phyloP scores from a whole-genome alignment of 2,888 invertebrate genomes.

The Aporophyla lueneburgensis region DNA sequence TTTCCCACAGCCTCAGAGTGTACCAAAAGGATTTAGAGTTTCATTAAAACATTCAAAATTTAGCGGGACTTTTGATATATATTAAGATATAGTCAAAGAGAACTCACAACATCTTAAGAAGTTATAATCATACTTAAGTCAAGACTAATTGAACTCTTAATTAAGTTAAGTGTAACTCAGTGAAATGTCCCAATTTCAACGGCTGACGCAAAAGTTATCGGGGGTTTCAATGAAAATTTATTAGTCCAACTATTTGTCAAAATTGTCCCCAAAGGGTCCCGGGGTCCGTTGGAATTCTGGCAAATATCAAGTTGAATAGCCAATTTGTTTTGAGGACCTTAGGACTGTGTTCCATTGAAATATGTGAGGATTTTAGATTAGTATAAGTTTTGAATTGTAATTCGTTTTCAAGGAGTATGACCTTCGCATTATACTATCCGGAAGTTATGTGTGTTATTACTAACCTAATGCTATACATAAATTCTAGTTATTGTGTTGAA shows the following conservation, averaged over 20 bases:
- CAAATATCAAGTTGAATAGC: slow-evolving; percentile 84
- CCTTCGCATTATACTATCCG: slow-evolving; percentile 40
- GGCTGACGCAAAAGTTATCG: slow-evolving; percentile 85
- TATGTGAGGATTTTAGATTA: slow-evolving; percentile 73
- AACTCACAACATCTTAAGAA: slow-evolving; percentile 81
- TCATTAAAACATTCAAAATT: slow-evolving; percentile 70
- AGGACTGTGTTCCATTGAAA: slow-evolving; percentile 67
- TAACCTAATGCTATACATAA: slow-evolving; percentile 47
- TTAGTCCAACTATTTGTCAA: slow-evolving; percentile 90
- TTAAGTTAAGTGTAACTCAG: slow-evolving; percentile 86
- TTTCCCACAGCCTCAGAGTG: slow-evolving; percentile 56
- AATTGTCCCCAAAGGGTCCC: slow-evolving; percentile 84
- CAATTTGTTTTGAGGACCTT: slow-evolving; percentile 83
- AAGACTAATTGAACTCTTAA: slow-evolving; percentile 88
- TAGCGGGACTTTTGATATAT: slow-evolving; percentile 67
- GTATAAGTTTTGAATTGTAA: slow-evolving; percentile 57
- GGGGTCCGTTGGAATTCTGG: slow-evolving; percentile 79
- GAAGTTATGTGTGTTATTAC: slow-evolving; percentile 46
- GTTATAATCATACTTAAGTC: slow-evolving; percentile 86
- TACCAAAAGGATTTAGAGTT: slow-evolving; percentile 66
- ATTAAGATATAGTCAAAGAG: slow-evolving; percentile 73
- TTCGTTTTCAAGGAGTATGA: slow-evolving; percentile 52
- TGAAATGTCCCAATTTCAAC: slow-evolving; percentile 85
- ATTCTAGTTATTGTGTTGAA: slow-evolving; percentile 34
- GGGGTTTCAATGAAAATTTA: slow-evolving; percentile 89